Evolutionary conservation across 1,140 invertebrate genomes (phyloP), one percentile per base, ranked within the genome.

Genomic region (Halesus radiatus): DNA sequence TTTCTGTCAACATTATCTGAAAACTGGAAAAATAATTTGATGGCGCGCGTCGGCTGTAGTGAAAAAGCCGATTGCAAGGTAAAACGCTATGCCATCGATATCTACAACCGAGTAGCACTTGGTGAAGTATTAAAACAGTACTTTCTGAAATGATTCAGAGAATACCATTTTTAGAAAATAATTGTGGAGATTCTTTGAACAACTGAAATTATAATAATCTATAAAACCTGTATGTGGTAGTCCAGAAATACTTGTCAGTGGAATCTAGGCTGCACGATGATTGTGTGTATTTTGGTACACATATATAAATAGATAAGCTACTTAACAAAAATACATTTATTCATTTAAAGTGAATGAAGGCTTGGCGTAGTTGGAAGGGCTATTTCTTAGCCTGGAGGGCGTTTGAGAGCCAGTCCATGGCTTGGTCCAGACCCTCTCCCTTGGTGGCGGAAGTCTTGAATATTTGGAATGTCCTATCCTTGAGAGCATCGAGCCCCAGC

Each of bases 401-500:
- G 85, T 97, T 97, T 56, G 95, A 94, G 62, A 98, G 93, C 98
- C 98, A 99, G 89, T 99, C 98, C 98, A 99, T 99, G 45, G 98
- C 97, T 90, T 98, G 96, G 87, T 99, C 98, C 8, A 99, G 90
- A 0, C 99, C 99, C 89, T 99, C 97, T n/a, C 98, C 98, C 89
- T 99, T 98, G 68, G 97, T 96, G 20, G 98, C 98, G 0, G 98
- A 99, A 18, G 98, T 99, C 91, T 99, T 99, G 88, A 99, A 99
- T 86, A 99, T 99, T 93, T 99, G 98, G 90, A 99, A 99, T 86
- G 98, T 99, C 88, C 98, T 92, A 90, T 98, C 98, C 88, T 98
- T 98, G 10, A 99, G 90, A 22, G 95, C 94, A 84, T 99, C 96
- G 73, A 99, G 90, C 10, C 98, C 98, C 54, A 99, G 90, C 0